Conservation (phyloP, 1,140 invertebrate species). For the Caenorhabditis latens region DNA sequence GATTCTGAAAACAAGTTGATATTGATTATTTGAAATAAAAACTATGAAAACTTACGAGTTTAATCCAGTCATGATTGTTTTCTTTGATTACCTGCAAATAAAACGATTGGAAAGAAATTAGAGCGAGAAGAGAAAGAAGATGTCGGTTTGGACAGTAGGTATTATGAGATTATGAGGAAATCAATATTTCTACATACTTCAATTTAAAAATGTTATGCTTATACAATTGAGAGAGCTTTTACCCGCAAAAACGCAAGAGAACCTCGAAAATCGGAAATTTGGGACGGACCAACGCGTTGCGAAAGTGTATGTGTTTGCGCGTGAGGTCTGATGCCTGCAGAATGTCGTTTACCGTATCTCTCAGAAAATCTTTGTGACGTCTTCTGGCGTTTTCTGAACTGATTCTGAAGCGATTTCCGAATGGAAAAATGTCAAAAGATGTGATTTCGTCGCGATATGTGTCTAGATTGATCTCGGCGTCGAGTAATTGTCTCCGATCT, state of each 20-base stretch:
- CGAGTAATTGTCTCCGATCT: not conserved
- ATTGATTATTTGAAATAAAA: not conserved
- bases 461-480: slow-evolving; percentile 6
- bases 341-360: slow-evolving; percentile 9
- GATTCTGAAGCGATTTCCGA: not conserved
- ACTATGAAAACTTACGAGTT: slow-evolving; percentile 36
- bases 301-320: not conserved
- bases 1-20: slow-evolving; percentile 29
- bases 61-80: slow-evolving; percentile 32
- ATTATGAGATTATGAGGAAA: not conserved
- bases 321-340: not conserved
- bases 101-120: not conserved
- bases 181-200: not conserved
- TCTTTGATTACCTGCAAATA: slow-evolving; percentile 16
- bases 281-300: not conserved
- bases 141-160: no score
- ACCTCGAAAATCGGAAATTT: slow-evolving; percentile 8
- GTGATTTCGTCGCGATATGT: not conserved
- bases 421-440: not conserved
- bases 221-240: not conserved
- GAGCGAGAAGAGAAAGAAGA: no score
- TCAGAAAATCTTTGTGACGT: not conserved
- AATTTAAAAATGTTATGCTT: not conserved
- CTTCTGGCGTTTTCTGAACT: not conserved
- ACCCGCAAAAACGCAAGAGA: not conserved